Evolutionary conservation across 1,140 invertebrate genomes (phyloP), one percentile per base, ranked within the genome.

Genomic region (Agrypnia vestita): DNA sequence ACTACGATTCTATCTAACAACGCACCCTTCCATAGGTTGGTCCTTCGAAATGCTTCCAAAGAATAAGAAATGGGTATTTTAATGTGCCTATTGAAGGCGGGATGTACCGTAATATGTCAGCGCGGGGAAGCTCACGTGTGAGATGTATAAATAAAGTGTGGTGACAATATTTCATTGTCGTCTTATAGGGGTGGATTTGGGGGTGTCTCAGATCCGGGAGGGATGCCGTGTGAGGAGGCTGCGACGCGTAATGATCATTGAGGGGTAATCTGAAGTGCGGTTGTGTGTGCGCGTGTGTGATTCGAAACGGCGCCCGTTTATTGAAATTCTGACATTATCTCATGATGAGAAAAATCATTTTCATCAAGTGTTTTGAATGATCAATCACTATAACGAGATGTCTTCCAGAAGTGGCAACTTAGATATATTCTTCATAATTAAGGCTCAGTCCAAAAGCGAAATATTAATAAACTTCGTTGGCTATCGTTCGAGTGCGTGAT

Each of bases 141-240:
- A 74, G 17, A 82, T 79, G 79, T 79, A 82, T 79, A 82, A 82
- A 82, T 79, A 72, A 79, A 82, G 80, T 82, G 77, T 76, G 80
- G 77, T 79, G 80, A 82, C 80, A 78, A 82, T 82, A 79, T 82
- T 77, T 82, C 80, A 82, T 79, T 82, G 80, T 82, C 80, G 74
- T 76, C 80, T 82, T 79, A 82, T 47, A 72, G 21, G 75, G 75
- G 75, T 76, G 75, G 43, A 76, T 75, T 46, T 43, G n/a, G 75
- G 71, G 46, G 21, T 35, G 49, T 1, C 25, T 35, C 25, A 35
- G 25, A 35, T 35, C 15, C 21, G 55, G 11, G 17, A 59, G 55
- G 15, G 15, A 21, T 13, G 17, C 13, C 1, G 17, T 59, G 55
- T 62, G 21, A 21, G 19, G 21, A 7, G 61, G 61, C n/a, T 64